A percentile compares a stretch with the other conserved stretches of the same genome.
Conservation (phyloP, 2,797 vertebrate species). For the Sorex maritimensis region DNA sequence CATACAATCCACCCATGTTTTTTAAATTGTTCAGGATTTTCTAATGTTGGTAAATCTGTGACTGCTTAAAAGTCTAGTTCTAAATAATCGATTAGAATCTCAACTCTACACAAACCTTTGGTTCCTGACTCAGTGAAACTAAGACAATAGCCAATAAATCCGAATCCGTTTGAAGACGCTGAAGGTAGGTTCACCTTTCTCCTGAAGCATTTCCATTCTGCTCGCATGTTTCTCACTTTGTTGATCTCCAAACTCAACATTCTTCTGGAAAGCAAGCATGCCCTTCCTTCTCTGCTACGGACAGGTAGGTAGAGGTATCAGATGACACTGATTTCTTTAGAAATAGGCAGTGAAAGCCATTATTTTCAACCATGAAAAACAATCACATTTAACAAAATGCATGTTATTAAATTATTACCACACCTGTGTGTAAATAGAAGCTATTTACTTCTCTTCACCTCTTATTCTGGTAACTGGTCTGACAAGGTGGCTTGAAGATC, state of each 20-base stretch:
- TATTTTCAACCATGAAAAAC: slow-evolving; percentile 52
- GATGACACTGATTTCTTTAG: slow-evolving; percentile 27
- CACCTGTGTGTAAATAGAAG: neutral
- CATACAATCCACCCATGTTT: slow-evolving; percentile 62
- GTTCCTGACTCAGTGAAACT: slow-evolving; percentile 61
- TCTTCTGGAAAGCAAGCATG: neutral
- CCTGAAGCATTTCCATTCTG: neutral
- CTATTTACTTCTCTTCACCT: neutral
- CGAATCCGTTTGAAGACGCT: neutral
- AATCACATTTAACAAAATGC: slow-evolving; percentile 23
- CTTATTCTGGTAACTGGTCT: slow-evolving; percentile 43
- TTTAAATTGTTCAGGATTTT: slow-evolving; percentile 59
- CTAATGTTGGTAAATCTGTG: slow-evolving; percentile 45
- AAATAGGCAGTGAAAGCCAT: slow-evolving; percentile 28
- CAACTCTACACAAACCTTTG: slow-evolving; percentile 74
- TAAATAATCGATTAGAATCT: slow-evolving; percentile 73
- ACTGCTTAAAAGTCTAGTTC: slow-evolving; percentile 53
- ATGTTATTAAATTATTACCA: neutral
- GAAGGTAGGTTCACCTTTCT: neutral
- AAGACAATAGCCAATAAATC: slow-evolving; percentile 1
- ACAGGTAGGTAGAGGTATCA: neutral
- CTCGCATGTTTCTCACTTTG: neutral
- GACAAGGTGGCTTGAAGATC: neutral
- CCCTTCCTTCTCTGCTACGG: neutral
- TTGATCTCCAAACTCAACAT: neutral